Evolutionary conservation across 2,888 invertebrate genomes (phyloP).

Genomic region (Hydraecia micacea): DNA sequence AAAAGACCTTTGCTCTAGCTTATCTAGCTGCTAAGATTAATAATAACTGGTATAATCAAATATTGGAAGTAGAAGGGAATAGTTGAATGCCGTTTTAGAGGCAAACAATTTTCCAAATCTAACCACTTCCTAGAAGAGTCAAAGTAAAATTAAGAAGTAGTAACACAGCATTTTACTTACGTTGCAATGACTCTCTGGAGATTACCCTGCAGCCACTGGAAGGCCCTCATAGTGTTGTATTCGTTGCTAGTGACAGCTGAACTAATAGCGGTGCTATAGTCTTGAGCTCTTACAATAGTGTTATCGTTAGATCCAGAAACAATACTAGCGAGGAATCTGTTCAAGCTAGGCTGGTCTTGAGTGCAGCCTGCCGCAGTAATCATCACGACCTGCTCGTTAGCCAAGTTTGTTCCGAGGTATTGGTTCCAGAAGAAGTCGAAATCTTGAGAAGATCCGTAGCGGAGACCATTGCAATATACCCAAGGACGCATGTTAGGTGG

Average conservation of each 20-base stretch:
- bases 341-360: constrained; percentile 80
- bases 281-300: constrained; percentile 80
- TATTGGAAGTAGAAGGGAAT: neutral
- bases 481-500: constrained; percentile 90
- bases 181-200: constrained; percentile 63
- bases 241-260: constrained; percentile 90
- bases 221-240: constrained; percentile 89
- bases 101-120: neutral
- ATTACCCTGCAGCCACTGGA: constrained; percentile 87
- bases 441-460: constrained; percentile 90
- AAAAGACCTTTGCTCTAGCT: neutral
- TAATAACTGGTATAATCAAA: neutral
- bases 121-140: too few species aligned
- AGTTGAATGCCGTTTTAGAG: neutral
- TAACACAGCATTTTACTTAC: constrained; percentile 14
- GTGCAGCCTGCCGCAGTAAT: constrained; percentile 93
- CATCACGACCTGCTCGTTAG: constrained; percentile 92
- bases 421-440: constrained; percentile 92
- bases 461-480: constrained; percentile 94
- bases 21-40: neutral
- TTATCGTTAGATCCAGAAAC: constrained; percentile 70
- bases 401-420: constrained; percentile 90
- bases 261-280: constrained; percentile 81
- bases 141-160: too few species aligned
- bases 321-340: constrained; percentile 76